These are phyloP conservation scores for Willisornis vidua DNA, from an alignment of 2,113 vertebrate species.

Conservation along the genomic window DNA sequence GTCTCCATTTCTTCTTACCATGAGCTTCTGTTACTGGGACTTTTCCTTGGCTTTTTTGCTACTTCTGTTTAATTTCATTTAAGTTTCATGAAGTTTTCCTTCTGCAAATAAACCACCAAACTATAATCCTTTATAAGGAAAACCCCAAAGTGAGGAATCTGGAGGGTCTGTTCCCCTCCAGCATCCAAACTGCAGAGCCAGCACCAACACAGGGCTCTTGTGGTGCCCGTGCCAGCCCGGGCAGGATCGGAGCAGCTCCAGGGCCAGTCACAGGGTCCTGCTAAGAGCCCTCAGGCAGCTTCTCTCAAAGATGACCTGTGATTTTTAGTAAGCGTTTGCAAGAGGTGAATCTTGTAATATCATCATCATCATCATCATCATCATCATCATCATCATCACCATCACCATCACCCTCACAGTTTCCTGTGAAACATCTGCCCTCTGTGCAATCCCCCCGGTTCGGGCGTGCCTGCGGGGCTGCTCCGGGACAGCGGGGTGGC, in stretches of 20 bases:
- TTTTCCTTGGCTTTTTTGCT: neutral
- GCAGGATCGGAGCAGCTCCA: neutral
- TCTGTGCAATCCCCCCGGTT: neutral
- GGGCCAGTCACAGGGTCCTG: neutral
- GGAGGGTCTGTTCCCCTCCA: neutral
- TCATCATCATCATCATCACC: rapidly evolving
- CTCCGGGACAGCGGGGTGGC: neutral
- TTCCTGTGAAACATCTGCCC: neutral
- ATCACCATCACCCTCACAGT: rapidly evolving
- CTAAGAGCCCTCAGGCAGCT: neutral
- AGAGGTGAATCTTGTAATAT: neutral
- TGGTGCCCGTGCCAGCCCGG: neutral
- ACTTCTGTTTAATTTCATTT: neutral
- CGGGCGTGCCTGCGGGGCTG: neutral
- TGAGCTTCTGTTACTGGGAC: rapidly evolving
- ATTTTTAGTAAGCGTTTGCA: neutral
- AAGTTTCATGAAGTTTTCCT: neutral
- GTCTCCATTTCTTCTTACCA: neutral
- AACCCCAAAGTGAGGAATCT: neutral
- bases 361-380: neutral
- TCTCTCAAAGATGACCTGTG: neutral
- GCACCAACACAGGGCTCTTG: rapidly evolving
- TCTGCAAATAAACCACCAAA: neutral
- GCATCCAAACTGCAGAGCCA: neutral
- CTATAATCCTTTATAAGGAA: neutral